Evolutionary conservation across 2,888 invertebrate genomes (phyloP).

Genomic region (Drosophila kokeensis): DNA sequence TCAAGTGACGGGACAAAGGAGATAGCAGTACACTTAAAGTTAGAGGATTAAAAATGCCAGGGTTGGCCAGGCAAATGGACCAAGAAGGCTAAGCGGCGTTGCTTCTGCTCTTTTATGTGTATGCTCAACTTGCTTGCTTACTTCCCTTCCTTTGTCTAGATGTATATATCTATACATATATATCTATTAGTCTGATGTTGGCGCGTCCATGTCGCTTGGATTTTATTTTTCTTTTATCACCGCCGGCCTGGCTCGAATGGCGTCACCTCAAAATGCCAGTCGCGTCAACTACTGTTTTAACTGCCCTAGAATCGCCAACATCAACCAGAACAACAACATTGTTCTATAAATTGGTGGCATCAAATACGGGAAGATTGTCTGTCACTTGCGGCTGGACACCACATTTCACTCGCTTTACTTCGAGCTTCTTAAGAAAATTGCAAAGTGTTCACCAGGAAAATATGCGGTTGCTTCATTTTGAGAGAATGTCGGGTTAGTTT

Average conservation of each 20-base stretch:
- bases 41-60: constrained; percentile 10
- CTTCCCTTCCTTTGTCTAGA: not conserved
- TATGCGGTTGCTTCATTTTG: constrained; percentile 19
- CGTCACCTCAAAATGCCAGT: constrained; percentile 50
- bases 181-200: constrained; percentile 4
- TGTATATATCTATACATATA: not conserved
- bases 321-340: constrained; percentile 12
- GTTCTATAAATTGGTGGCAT: constrained; percentile 29
- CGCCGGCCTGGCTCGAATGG: constrained; percentile 37
- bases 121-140: constrained; percentile 33
- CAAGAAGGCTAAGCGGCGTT: not conserved
- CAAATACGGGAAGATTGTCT: constrained; percentile 40
- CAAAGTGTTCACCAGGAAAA: constrained; percentile 45
- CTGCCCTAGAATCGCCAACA: constrained; percentile 23
- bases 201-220: constrained; percentile 31
- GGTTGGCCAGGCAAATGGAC: constrained; percentile 2
- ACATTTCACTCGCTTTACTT: constrained; percentile 59
- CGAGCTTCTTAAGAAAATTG: constrained; percentile 33
- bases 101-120: constrained; percentile 41
- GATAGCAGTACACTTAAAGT: constrained; percentile 5
- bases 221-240: constrained; percentile 38
- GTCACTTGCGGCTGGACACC: constrained; percentile 36
- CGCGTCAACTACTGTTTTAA: constrained; percentile 48
- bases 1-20: constrained; percentile 18
- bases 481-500: constrained; percentile 1